These are phyloP conservation scores for Penaeus chinensis DNA, from an alignment of 1,140 invertebrate genomes.

Conservation along the genomic window DNA sequence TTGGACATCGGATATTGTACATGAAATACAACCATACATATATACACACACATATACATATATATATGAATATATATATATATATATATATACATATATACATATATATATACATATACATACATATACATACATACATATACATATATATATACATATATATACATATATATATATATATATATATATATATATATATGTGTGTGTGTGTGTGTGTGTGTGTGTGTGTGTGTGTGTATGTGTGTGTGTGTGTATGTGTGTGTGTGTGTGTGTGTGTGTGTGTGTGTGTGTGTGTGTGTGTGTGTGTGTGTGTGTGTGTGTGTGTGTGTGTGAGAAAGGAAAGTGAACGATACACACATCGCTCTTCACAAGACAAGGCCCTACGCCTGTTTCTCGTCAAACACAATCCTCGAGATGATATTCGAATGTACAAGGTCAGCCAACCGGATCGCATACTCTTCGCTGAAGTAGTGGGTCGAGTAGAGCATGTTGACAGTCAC, in stretches of 20 bases:
- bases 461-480: conserved; percentile 16
- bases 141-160: conserved; percentile 9
- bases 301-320: neutral
- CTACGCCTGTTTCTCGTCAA: too few relatives aligned
- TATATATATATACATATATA: conserved; percentile 7
- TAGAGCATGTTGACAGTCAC: conserved; percentile 25
- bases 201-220: too few relatives aligned
- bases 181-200: conserved; percentile 6
- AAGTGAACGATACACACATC: neutral
- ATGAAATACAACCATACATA: neutral
- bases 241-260: neutral
- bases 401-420: neutral
- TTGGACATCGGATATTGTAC: neutral
- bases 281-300: neutral
- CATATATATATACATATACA: neutral
- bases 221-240: neutral
- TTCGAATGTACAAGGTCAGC: neutral
- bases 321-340: neutral
- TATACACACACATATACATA: neutral
- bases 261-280: neutral
- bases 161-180: conserved; percentile 5
- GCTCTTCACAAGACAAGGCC: neutral
- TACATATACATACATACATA: neutral
- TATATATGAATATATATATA: conserved; percentile 6
- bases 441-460: neutral